Percentiles rank a stretch among this genome's conserved stretches.
Evolutionary conservation across 2,113 vertebrate genomes (phyloP).

Genomic region (Lophochroa leadbeateri): DNA sequence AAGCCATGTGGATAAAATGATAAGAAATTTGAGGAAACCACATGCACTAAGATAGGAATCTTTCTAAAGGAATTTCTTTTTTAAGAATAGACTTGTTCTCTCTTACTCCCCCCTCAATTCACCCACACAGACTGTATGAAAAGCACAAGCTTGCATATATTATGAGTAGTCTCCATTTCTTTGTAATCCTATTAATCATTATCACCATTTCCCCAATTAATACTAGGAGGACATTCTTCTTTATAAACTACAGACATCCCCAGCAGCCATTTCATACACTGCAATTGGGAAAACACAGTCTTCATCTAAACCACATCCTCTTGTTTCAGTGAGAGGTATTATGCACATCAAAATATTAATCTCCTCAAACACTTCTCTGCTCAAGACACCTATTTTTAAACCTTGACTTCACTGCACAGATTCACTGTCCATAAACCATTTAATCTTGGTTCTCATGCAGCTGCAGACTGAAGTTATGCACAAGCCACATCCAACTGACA

Average conservation of each 20-base stretch:
- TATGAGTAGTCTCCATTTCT: not conserved
- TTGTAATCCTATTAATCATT: slow-evolving; percentile 13
- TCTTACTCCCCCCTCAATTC: not conserved
- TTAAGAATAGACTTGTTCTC: not conserved
- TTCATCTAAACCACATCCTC: not conserved
- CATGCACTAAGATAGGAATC: not conserved
- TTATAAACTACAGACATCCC: not conserved
- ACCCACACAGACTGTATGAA: not conserved
- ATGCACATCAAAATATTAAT: not conserved
- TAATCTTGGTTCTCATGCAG: not conserved
- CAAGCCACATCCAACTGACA: not conserved
- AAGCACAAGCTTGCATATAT: not conserved
- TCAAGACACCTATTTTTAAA: not conserved
- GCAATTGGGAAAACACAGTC: not conserved
- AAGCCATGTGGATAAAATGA: not conserved
- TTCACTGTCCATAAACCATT: not conserved
- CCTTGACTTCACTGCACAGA: not conserved
- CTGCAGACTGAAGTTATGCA: not conserved
- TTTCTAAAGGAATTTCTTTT: not conserved
- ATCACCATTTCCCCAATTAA: not conserved
- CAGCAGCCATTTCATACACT: not conserved
- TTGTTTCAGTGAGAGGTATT: not conserved
- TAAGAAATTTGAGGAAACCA: not conserved
- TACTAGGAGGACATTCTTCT: not conserved
- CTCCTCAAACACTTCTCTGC: not conserved